phyloP scores from a whole-genome alignment of 2,888 invertebrate genomes.

The Zelleria hepariella region DNA sequence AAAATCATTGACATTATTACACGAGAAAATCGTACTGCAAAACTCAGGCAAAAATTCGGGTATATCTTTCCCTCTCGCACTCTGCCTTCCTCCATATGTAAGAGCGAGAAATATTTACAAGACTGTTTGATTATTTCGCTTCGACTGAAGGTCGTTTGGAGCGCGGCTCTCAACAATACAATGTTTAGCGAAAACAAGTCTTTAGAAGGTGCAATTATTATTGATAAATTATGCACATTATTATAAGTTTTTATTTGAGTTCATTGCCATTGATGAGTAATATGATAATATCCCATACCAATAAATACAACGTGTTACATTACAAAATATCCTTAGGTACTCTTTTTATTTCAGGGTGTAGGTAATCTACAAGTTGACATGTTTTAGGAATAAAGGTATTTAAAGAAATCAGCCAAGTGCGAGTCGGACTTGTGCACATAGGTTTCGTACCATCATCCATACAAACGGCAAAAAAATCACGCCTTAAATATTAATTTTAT shows the following conservation, averaged over 20 bases:
- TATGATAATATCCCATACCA: too few relatives aligned
- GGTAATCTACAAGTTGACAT: too few relatives aligned
- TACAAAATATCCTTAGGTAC: too few relatives aligned
- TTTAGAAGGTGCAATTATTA: neutral
- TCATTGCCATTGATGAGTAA: neutral
- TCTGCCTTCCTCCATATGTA: neutral
- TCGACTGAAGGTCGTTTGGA: neutral
- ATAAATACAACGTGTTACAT: too few relatives aligned
- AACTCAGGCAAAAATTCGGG: neutral
- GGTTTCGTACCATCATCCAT: too few relatives aligned
- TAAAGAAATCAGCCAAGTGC: too few relatives aligned
- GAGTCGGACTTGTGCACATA: too few relatives aligned
- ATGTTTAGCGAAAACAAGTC: neutral
- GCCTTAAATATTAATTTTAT: too few relatives aligned
- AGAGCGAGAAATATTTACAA: neutral
- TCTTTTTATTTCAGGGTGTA: too few relatives aligned
- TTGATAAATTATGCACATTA: neutral
- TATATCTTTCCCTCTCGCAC: neutral
- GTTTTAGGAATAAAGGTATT: too few relatives aligned
- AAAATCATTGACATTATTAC: neutral
- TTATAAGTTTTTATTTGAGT: neutral
- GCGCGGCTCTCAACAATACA: neutral
- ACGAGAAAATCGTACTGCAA: neutral
- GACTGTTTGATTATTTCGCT: neutral
- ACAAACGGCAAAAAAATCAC: too few relatives aligned